Conservation (phyloP, 2,888 invertebrate genomes). For the Spisula subtruncata region DNA sequence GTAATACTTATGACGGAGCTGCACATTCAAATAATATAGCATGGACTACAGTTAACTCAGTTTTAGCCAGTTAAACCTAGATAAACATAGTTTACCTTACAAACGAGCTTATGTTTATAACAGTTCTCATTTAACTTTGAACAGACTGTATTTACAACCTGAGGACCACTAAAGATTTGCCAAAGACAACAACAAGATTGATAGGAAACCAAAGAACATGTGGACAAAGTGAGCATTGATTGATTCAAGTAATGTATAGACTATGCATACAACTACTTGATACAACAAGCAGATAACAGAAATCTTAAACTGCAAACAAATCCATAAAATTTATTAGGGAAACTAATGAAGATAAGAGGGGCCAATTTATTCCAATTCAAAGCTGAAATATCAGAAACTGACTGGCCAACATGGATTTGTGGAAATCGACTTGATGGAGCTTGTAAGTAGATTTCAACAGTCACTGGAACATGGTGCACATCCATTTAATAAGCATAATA, state of each 20-base stretch:
- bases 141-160: too few species aligned
- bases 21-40: too few species aligned
- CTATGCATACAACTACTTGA: background rate
- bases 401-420: background rate
- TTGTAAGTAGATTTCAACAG: background rate
- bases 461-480: background rate
- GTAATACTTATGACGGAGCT: too few species aligned
- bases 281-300: background rate
- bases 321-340: constrained; percentile 12
- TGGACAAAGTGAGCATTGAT: background rate
- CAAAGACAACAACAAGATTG: background rate
- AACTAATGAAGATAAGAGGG: constrained; percentile 19
- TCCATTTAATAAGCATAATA: too few species aligned
- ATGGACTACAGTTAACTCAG: too few species aligned
- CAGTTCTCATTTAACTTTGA: too few species aligned
- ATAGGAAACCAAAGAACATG: background rate
- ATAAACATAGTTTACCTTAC: too few species aligned
- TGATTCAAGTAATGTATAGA: background rate
- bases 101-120: too few species aligned
- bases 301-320: constrained; percentile 5
- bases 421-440: background rate
- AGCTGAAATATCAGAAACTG: background rate
- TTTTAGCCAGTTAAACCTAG: too few species aligned
- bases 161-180: background rate
- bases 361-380: background rate